These are phyloP conservation scores for Meriones psammophilus DNA, from an alignment of 2,797 vertebrate species.

Conservation along the genomic window DNA sequence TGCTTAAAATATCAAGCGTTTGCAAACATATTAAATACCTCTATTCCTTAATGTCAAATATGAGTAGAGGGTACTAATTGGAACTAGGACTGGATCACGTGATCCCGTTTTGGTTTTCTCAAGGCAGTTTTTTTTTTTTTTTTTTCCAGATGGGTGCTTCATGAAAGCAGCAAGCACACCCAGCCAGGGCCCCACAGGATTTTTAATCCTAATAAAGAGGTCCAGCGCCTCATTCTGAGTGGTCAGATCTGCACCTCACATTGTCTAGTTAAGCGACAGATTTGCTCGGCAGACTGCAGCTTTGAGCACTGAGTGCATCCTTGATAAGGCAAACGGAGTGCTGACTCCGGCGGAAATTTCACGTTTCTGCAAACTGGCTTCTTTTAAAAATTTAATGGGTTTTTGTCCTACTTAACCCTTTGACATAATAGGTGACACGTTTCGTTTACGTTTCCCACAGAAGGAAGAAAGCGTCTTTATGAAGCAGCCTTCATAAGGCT, in stretches of 20 bases:
- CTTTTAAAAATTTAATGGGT: not conserved
- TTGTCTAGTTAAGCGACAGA: not conserved
- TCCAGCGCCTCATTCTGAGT: not conserved
- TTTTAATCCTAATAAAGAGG: not conserved
- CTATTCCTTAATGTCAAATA: conserved; percentile 18
- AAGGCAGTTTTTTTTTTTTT: not conserved
- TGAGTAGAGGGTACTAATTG: not conserved
- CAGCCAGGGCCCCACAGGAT: not conserved
- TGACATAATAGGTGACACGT: not conserved
- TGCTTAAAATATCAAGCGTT: not conserved
- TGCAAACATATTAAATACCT: conserved; percentile 1
- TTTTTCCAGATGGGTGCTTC: not conserved
- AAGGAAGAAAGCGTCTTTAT: not conserved
- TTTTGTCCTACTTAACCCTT: not conserved
- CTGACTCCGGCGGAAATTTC: not conserved
- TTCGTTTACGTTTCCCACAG: not conserved
- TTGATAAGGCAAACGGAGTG: not conserved
- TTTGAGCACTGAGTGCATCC: not conserved
- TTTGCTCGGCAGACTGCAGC: not conserved
- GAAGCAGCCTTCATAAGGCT: not conserved
- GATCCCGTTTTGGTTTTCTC: not conserved
- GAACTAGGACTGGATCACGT: not conserved
- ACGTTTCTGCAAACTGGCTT: not conserved
- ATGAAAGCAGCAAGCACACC: not conserved
- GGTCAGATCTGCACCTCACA: not conserved